Base-by-base conservation (phyloP, 2,113 vertebrate species). In the Cranoglanis bouderius region DNA sequence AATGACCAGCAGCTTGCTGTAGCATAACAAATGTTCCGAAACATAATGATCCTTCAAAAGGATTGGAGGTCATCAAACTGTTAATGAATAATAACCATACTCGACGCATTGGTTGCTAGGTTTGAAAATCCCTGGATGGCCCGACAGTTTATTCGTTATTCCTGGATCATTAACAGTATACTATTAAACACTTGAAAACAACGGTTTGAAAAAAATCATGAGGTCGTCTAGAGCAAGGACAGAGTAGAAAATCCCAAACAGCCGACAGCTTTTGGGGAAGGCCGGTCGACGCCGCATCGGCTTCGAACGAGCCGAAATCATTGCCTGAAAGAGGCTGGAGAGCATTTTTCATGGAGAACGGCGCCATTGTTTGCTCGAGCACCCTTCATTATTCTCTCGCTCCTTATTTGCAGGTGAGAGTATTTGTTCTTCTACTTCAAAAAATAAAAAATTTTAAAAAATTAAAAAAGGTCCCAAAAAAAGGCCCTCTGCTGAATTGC, bases 351-450 rank as follows among this genome's bases (percentile, higher is more conserved):
- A 83, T n/a, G n/a, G 46, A 78, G 24, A 78, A 63, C 55, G 16
- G 43, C 14, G 26, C 80, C 70, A 35, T 40, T 67, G 84, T 86
- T 61, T 19, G 46, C 82, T 88, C 6, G 57, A 87, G 87, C 32
- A 84, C 87, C 67, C 85, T 85, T 70, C 51, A 88, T 63, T 40
- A 82, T 91, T 84, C 81, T 51, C 12, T 49, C 67, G 16, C 70
- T 70, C 49, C 78, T 84, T 83, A 87, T 65, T 57, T 82, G 84
- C 81, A 87, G 72, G 74, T 89, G 84, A 81, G 77, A 80, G 57
- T 29, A 77, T 87, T 85, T 84, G 63, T 77, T 87, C 59, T 57
- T 81, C 74, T 87, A 61, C 82, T 90, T 86, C 63, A 82, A 38
- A 87, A 81, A 82, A 72, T 35, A 65, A 82, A 75, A 18, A 32